A percentile compares a stretch with the other conserved stretches of the same genome.
phyloP scores from a whole-genome alignment of 2,797 vertebrate species.

The Simalia tracyae region DNA sequence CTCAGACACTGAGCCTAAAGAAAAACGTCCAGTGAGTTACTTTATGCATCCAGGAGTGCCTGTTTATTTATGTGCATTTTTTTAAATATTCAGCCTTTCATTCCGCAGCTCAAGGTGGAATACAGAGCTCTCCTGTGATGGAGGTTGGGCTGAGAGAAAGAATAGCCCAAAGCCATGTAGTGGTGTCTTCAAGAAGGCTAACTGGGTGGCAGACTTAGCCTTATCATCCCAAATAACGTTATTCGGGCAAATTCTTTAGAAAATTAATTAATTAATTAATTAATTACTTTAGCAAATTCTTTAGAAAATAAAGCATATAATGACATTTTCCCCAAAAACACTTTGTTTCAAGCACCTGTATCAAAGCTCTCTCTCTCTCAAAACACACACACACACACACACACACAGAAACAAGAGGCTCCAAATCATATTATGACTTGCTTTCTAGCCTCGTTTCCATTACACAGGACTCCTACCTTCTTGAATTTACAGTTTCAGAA shows the following conservation, averaged over 20 bases:
- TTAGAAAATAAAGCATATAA: not conserved
- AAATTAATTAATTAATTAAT: not conserved
- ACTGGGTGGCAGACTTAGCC: not conserved
- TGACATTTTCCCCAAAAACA: not conserved
- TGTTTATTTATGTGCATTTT: not conserved
- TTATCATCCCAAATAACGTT: not conserved
- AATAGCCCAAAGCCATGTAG: not conserved
- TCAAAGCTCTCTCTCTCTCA: not conserved
- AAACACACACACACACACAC: not conserved
- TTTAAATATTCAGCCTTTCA: not conserved
- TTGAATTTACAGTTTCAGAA: not conserved
- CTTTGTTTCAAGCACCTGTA: not conserved
- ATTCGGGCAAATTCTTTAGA: not conserved
- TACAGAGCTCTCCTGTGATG: not conserved
- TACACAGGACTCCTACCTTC: not conserved
- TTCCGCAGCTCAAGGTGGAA: not conserved
- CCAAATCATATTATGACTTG: not conserved
- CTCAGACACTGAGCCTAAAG: not conserved
- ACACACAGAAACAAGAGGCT: not conserved
- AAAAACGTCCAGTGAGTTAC: not conserved
- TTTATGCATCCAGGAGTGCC: not conserved
- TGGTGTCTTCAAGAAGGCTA: not conserved
- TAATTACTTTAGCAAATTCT: not conserved
- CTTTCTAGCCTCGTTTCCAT: not conserved
- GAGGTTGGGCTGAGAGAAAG: not conserved